Conservation (phyloP, 1,140 invertebrate species). For the Oryzaephilus surinamensis region DNA sequence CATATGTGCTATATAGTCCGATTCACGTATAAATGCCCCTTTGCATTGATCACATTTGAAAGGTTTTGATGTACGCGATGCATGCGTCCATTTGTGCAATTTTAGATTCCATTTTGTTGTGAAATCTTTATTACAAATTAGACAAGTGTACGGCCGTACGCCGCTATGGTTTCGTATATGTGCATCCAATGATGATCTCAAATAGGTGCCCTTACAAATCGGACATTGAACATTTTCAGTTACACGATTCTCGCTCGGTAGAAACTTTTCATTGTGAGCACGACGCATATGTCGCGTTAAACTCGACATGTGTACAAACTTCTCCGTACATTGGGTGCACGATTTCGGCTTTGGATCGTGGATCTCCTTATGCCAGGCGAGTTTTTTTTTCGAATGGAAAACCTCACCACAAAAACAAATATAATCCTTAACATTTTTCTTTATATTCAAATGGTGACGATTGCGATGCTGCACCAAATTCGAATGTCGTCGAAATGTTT, state of each 20-base stretch:
- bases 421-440: conserved; percentile 61
- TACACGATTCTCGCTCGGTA: conserved; percentile 47
- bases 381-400: conserved; percentile 69
- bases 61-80: conserved; percentile 67
- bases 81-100: conserved; percentile 82
- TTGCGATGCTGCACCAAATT: conserved; percentile 78
- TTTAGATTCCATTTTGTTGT: conserved; percentile 83
- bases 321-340: conserved; percentile 71
- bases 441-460: conserved; percentile 52
- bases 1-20: conserved; percentile 73
- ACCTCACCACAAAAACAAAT: conserved; percentile 74
- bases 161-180: conserved; percentile 71
- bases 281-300: conserved; percentile 72
- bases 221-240: conserved; percentile 67
- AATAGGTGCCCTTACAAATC: conserved; percentile 67
- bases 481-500: conserved; percentile 73
- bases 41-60: conserved; percentile 77
- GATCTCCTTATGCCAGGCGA: conserved; percentile 75
- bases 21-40: conserved; percentile 67
- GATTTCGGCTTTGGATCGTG: conserved; percentile 73
- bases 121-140: conserved; percentile 75
- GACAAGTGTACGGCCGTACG: conserved; percentile 62
- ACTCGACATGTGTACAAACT: conserved; percentile 71
- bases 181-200: conserved; percentile 65
- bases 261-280: conserved; percentile 65